These are phyloP conservation scores for Macroramphosus scolopax DNA, from an alignment of 2,797 vertebrate genomes.

Conservation along the genomic window DNA sequence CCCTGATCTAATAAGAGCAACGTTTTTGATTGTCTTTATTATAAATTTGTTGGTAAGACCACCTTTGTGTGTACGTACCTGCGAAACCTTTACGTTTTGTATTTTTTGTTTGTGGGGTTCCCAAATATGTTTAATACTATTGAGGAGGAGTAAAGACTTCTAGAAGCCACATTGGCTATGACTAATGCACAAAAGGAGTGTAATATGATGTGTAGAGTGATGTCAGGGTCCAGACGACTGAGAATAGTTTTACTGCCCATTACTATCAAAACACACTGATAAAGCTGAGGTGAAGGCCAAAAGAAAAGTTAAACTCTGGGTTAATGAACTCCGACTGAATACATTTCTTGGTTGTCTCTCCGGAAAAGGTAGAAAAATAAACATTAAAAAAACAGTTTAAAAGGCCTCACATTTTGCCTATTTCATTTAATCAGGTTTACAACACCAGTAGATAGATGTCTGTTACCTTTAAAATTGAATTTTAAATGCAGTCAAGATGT, in stretches of 20 bases:
- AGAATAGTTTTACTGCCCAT: slow-evolving; percentile 58
- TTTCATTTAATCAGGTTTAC: not conserved
- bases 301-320: slow-evolving; percentile 30
- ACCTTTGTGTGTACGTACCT: too few species aligned
- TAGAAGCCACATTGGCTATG: slow-evolving; percentile 6
- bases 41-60: too few species aligned
- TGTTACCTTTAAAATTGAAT: too few species aligned
- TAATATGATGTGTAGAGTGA: slow-evolving; percentile 47
- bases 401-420: not conserved
- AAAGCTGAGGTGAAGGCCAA: slow-evolving; percentile 75
- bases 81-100: too few species aligned
- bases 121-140: too few species aligned
- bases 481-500: too few species aligned
- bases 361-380: slow-evolving; percentile 2
- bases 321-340: slow-evolving; percentile 58
- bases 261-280: slow-evolving; percentile 67
- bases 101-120: too few species aligned
- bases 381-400: slow-evolving; percentile 1
- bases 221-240: slow-evolving; percentile 57
- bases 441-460: too few species aligned
- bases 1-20: too few species aligned
- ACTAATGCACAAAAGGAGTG: slow-evolving; percentile 25
- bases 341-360: slow-evolving; percentile 14
- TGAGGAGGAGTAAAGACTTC: not conserved
- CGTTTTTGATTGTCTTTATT: too few species aligned